Evolutionary conservation across 1,140 invertebrate species (phyloP), one percentile per base, ranked within the genome.

Genomic region (Sinella curviseta): DNA sequence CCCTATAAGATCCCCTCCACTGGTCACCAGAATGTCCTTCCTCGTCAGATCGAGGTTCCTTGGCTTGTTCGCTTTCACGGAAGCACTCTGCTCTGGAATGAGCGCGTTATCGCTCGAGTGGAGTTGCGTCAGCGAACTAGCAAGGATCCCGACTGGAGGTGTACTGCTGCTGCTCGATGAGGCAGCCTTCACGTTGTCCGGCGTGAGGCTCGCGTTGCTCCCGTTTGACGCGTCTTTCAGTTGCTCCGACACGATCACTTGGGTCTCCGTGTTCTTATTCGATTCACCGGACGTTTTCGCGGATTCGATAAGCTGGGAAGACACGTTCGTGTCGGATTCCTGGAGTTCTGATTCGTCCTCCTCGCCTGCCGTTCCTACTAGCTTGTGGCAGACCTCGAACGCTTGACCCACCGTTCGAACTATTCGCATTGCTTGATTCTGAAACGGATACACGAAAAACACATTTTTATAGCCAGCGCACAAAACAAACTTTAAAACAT

Each of bases 371-470:
- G 65, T 70, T 39, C 54, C 55, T 2, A 93, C 93, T 87, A 94
- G 90, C 89, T 98, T 98, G 91, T 99, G 97, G 90, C 97, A 99
- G 85, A 99, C 96, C 89, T 99, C 97, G 89, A 99, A 99, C 26
- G 97, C 97, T 89, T 99, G 97, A 36, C 97, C 97, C 81, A 99
- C 96, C 0, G 97, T 99, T 84, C 97, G 91, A 54, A 99, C 97
- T 83, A 99, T 95, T 84, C 94, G 90, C 95, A 98, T 97, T 2
- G 97, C 97, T 90, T 99, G 96, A 87, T 93, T 97, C 97, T 99
- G 92, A 60, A 90, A 90, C 80, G 83, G 83, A 80, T 8, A 60
- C 17, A 48, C 4, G 87, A 85, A 82, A 83, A 26, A 80, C 33
- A 55, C 80, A 16, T 1, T 60, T 73, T 12, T 28, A 35, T 2